Percentiles rank a stretch among this genome's conserved stretches.
These are phyloP conservation scores for Chrysoperla carnea DNA, from an alignment of 1,140 invertebrate genomes.

Conservation along the genomic window DNA sequence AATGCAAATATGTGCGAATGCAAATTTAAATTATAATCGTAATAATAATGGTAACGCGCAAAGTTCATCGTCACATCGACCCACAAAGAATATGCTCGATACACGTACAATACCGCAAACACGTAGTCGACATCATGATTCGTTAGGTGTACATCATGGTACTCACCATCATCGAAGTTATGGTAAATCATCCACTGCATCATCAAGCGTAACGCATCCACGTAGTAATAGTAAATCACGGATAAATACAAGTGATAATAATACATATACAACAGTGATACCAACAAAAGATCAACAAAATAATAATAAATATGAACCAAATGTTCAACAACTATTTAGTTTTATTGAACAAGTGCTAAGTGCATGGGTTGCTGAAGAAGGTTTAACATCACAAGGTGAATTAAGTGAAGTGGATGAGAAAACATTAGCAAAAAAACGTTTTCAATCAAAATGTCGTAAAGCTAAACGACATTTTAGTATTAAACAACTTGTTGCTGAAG, in stretches of 20 bases:
- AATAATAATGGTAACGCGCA: constrained; percentile 10
- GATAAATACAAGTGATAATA: not conserved
- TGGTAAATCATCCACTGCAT: too few species aligned
- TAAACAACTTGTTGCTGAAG: constrained; percentile 41
- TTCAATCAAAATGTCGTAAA: constrained; percentile 43
- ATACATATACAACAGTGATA: not conserved
- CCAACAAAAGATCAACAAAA: not conserved
- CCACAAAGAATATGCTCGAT: not conserved
- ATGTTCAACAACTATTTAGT: constrained; percentile 58
- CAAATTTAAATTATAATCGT: constrained; percentile 13
- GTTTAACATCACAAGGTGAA: constrained; percentile 42
- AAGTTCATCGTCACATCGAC: constrained; percentile 19
- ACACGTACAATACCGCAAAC: not conserved
- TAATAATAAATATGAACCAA: constrained; percentile 32
- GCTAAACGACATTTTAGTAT: constrained; percentile 41
- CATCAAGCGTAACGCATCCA: too few species aligned
- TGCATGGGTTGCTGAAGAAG: constrained; percentile 48
- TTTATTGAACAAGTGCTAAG: constrained; percentile 52
- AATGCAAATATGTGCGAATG: constrained; percentile 46
- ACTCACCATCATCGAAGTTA: too few species aligned
- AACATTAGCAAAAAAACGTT: constrained; percentile 36
- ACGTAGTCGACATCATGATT: not conserved
- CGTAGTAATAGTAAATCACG: too few species aligned
- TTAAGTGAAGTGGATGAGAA: constrained; percentile 42
- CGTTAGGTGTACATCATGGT: not conserved